Conservation (phyloP, 2,797 vertebrate species). For the Eidolon dupreanum region DNA sequence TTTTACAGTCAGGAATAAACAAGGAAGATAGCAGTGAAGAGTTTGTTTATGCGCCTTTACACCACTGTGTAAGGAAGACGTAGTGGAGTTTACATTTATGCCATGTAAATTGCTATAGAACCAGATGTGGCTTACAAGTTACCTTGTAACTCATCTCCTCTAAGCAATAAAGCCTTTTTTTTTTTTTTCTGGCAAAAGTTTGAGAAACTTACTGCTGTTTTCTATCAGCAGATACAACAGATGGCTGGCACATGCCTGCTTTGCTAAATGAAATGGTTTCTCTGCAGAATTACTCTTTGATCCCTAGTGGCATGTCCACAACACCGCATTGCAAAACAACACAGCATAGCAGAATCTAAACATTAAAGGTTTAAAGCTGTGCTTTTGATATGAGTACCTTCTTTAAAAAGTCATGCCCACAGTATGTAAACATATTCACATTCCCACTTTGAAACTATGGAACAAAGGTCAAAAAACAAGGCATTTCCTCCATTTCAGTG, state of each 20-base stretch:
- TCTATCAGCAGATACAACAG: constrained; percentile 91
- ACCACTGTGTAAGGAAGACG: constrained; percentile 76
- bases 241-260: constrained; percentile 93
- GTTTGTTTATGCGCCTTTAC: constrained; percentile 74
- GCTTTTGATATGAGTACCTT: constrained; percentile 82
- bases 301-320: constrained; percentile 90
- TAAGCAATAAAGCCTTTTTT: constrained; percentile 87
- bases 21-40: constrained; percentile 45
- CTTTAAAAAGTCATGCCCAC: constrained; percentile 78
- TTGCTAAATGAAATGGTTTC: constrained; percentile 87
- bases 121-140: constrained; percentile 89
- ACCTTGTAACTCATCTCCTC: constrained; percentile 88
- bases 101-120: constrained; percentile 85
- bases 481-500: constrained; percentile 80
- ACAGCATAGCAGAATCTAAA: constrained; percentile 87
- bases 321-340: constrained; percentile 90
- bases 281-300: constrained; percentile 89
- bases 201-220: constrained; percentile 91
- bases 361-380: constrained; percentile 86
- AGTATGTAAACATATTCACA: constrained; percentile 83
- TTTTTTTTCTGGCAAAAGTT: constrained; percentile 88
- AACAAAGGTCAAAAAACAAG: constrained; percentile 81
- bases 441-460: constrained; percentile 80
- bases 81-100: constrained; percentile 81
- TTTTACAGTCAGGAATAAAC: constrained; percentile 62